A percentile compares a stretch with the other conserved stretches of the same genome.
Evolutionary conservation across 2,888 invertebrate genomes (phyloP).

Genomic region (Rhagophthalmus giganteus): DNA sequence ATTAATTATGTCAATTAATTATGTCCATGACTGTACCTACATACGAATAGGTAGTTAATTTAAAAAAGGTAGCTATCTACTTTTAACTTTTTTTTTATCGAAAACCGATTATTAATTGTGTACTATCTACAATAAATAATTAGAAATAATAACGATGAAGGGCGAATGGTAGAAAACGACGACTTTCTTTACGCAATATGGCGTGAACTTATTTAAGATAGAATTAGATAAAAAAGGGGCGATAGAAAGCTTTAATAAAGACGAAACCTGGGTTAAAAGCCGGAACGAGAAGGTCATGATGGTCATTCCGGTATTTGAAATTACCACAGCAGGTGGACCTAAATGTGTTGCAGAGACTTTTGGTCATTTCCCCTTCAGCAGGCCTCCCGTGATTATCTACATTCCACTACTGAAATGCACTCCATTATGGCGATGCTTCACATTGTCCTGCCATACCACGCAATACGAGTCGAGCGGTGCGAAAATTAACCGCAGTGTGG

Average conservation of each 20-base stretch:
- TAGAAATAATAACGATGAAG: too few species aligned
- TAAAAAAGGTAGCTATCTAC: too few species aligned
- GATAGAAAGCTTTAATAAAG: conserved; percentile 24
- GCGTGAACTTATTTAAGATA: too few species aligned
- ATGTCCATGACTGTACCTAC: too few species aligned
- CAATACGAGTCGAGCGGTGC: conserved; percentile 24
- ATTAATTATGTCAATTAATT: too few species aligned
- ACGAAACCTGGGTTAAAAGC: conserved; percentile 17
- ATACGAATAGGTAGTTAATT: too few species aligned
- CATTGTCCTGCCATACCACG: conserved; percentile 42
- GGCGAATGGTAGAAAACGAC: too few species aligned
- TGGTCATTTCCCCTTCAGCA: conserved; percentile 18
- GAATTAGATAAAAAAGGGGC: background rate
- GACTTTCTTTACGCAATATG: too few species aligned
- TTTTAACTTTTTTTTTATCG: too few species aligned
- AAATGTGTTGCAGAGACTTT: conserved; percentile 25
- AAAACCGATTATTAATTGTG: too few species aligned
- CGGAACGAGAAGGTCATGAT: conserved; percentile 42
- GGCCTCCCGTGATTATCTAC: conserved; percentile 48
- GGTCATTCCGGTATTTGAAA: conserved; percentile 44
- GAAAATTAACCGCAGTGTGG: conserved; percentile 43
- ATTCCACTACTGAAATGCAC: conserved; percentile 50
- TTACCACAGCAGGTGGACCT: conserved; percentile 41
- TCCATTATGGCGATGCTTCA: conserved; percentile 45
- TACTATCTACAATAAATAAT: too few species aligned